These are phyloP conservation scores for Hetaerina titia DNA, from an alignment of 2,888 invertebrate species.

Conservation along the genomic window DNA sequence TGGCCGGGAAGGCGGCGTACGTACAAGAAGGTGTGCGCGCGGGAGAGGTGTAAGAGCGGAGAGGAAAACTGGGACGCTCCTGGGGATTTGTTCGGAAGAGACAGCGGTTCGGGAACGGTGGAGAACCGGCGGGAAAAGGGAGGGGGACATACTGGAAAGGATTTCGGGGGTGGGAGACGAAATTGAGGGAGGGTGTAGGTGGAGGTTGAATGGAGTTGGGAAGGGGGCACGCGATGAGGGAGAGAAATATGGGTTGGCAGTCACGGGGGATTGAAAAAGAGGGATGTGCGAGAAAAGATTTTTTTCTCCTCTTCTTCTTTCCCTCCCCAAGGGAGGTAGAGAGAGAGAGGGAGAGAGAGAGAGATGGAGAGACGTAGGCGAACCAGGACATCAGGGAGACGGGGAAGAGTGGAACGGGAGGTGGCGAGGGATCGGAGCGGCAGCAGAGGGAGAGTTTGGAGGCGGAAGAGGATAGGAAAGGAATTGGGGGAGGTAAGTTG, in stretches of 20 bases:
- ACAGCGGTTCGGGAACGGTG: not conserved
- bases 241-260: constrained; percentile 30
- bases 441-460: not conserved
- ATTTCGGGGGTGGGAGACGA: not conserved
- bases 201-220: not conserved
- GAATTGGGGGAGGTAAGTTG: not conserved
- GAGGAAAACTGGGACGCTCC: not conserved
- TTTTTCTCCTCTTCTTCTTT: not conserved
- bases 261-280: constrained; percentile 32
- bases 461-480: not conserved
- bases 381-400: not conserved
- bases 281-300: not conserved
- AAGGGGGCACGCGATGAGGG: not conserved
- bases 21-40: not conserved
- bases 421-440: not conserved
- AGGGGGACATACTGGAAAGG: not conserved
- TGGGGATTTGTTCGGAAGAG: not conserved
- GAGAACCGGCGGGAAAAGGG: not conserved
- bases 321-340: not conserved
- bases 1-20: no score
- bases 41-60: not conserved
- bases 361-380: not conserved
- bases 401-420: not conserved
- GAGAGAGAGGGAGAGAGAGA: not conserved
- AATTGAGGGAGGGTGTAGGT: not conserved